Conservation (phyloP, 2,113 vertebrate genomes). For the Prunella himalayana region DNA sequence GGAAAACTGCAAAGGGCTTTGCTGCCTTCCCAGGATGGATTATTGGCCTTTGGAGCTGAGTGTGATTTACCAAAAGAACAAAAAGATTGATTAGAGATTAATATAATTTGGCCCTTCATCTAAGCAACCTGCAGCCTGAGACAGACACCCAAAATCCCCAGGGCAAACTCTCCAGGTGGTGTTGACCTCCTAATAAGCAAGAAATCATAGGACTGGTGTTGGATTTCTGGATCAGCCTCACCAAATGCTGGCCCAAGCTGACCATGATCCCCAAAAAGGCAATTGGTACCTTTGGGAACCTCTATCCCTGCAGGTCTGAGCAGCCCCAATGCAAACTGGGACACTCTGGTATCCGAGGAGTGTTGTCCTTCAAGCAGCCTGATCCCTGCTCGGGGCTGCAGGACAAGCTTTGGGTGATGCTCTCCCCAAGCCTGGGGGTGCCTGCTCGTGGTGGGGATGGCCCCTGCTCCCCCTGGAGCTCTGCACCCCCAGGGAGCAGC, state of each 20-base stretch:
- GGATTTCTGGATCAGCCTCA: background rate
- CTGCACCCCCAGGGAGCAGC: background rate
- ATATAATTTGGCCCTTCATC: background rate
- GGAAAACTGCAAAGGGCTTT: background rate
- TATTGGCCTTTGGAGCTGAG: background rate
- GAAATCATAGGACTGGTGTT: fast-evolving
- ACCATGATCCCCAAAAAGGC: background rate
- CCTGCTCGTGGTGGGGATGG: fast-evolving
- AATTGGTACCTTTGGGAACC: background rate
- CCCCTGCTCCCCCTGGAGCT: background rate
- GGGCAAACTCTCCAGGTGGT: background rate
- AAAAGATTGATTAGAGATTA: fast-evolving
- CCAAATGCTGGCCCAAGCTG: background rate
- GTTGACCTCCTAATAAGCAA: background rate
- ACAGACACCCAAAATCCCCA: background rate
- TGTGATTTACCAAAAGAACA: background rate
- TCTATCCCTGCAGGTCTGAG: background rate
- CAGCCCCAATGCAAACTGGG: fast-evolving
- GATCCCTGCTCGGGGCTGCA: background rate
- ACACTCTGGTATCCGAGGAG: fast-evolving
- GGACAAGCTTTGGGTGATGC: background rate
- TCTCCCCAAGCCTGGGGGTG: background rate
- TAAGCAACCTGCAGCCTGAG: background rate
- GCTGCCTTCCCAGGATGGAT: background rate
- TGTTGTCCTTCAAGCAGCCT: background rate